Conservation (phyloP, 2,113 vertebrate species). For the Paracanthobrama guichenoti region DNA sequence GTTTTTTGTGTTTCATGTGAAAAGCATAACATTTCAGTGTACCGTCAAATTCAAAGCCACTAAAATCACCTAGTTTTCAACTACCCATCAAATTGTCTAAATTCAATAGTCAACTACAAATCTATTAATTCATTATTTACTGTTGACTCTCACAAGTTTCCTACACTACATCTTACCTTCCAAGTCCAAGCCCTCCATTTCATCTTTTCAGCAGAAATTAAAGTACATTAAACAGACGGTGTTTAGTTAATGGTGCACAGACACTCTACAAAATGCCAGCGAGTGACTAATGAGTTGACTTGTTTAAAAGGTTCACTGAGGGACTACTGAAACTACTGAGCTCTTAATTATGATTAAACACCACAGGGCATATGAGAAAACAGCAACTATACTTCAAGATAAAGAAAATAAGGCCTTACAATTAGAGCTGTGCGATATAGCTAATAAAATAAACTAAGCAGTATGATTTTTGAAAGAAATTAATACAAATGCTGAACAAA, state of each 20-base stretch:
- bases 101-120: background rate
- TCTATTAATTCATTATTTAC: slow-evolving; percentile 1
- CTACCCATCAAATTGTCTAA: background rate
- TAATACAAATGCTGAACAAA: too few species aligned
- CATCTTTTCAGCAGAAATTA: slow-evolving; percentile 71
- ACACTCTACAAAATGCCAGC: slow-evolving; percentile 14
- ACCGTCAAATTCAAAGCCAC: background rate
- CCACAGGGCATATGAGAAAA: background rate
- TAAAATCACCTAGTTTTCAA: slow-evolving; percentile 15
- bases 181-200: slow-evolving; percentile 77
- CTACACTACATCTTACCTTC: slow-evolving; percentile 74
- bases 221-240: slow-evolving; percentile 57
- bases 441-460: too few species aligned
- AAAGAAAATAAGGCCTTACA: too few species aligned
- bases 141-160: slow-evolving; percentile 39
- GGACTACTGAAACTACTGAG: background rate
- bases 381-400: too few species aligned
- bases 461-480: too few species aligned
- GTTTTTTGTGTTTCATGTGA: background rate
- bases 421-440: too few species aligned
- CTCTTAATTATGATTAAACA: background rate
- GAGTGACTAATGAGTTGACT: slow-evolving; percentile 29
- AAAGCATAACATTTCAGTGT: background rate
- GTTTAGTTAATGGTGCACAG: slow-evolving; percentile 25
- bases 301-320: background rate